These are phyloP conservation scores for Lophotis ruficrista DNA, from an alignment of 2,113 vertebrate species.

Conservation along the genomic window DNA sequence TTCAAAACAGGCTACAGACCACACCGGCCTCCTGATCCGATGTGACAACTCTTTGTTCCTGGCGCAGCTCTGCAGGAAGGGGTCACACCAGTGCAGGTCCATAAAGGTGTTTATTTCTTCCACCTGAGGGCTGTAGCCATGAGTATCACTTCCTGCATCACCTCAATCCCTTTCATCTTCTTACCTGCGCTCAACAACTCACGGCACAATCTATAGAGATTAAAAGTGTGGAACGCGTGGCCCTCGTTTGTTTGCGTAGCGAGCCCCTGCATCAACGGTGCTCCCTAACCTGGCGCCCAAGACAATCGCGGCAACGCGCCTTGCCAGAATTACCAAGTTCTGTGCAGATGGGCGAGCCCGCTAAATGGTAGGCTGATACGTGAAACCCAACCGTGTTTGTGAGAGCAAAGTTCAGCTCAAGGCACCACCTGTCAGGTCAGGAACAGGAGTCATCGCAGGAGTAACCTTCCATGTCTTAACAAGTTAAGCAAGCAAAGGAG, in stretches of 20 bases:
- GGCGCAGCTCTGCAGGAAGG: not conserved
- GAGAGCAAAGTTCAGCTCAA: conserved; percentile 36
- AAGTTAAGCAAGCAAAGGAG: conserved; percentile 1
- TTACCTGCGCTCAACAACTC: not conserved
- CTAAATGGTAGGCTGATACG: not conserved
- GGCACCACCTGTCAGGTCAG: conserved; percentile 40
- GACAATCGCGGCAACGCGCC: not conserved
- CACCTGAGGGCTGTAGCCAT: not conserved
- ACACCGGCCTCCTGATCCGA: not conserved
- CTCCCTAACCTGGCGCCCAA: not conserved
- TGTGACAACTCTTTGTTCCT: not conserved
- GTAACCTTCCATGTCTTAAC: not conserved
- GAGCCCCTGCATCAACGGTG: not conserved
- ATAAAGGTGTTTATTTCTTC: not conserved
- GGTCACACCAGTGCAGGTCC: not conserved
- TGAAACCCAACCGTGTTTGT: not conserved
- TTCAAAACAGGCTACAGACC: not conserved
- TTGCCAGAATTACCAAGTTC: not conserved
- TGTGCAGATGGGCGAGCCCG: not conserved
- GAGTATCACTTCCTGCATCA: not conserved
- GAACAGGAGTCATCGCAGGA: not conserved
- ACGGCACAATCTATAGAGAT: not conserved
- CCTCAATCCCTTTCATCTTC: not conserved
- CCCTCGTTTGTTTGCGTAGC: not conserved
- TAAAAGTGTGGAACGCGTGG: not conserved